Percentiles rank a stretch among this genome's conserved stretches.
phyloP scores from a whole-genome alignment of 1,140 invertebrate genomes.

The Cydia splendana region DNA sequence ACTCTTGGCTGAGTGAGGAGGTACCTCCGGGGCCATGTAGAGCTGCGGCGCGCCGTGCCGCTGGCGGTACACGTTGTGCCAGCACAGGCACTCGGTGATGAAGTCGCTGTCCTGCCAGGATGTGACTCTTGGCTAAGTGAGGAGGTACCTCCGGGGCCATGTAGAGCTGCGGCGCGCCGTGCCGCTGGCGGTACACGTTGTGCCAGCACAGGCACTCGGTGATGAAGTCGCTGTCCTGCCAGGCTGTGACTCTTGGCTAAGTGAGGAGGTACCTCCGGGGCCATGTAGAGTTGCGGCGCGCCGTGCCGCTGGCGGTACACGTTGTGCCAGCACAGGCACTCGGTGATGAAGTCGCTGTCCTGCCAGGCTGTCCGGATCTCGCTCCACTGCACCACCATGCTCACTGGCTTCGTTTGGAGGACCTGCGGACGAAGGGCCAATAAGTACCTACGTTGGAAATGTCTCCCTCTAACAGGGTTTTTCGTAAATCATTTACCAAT shows the following conservation, averaged over 20 bases:
- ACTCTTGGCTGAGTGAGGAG: constrained; percentile 37
- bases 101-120: constrained; percentile 90
- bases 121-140: constrained; percentile 64
- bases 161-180: constrained; percentile 85
- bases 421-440: constrained; percentile 49
- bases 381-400: constrained; percentile 83
- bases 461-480: too few species aligned
- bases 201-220: constrained; percentile 90
- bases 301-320: constrained; percentile 87
- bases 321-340: constrained; percentile 90
- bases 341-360: constrained; percentile 87
- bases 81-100: constrained; percentile 88
- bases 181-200: constrained; percentile 88
- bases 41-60: constrained; percentile 86
- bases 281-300: constrained; percentile 86
- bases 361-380: constrained; percentile 87
- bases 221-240: constrained; percentile 87
- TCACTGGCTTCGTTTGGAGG: constrained; percentile 79
- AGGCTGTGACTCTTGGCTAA: constrained; percentile 81
- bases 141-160: constrained; percentile 85
- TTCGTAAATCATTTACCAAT: too few species aligned
- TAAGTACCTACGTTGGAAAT: too few species aligned
- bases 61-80: constrained; percentile 90
- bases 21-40: constrained; percentile 86
- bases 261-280: constrained; percentile 81